A percentile compares a stretch with the other conserved stretches of the same genome.
These are phyloP conservation scores for Watsonalla binaria DNA, from an alignment of 2,888 invertebrate species.

Conservation along the genomic window DNA sequence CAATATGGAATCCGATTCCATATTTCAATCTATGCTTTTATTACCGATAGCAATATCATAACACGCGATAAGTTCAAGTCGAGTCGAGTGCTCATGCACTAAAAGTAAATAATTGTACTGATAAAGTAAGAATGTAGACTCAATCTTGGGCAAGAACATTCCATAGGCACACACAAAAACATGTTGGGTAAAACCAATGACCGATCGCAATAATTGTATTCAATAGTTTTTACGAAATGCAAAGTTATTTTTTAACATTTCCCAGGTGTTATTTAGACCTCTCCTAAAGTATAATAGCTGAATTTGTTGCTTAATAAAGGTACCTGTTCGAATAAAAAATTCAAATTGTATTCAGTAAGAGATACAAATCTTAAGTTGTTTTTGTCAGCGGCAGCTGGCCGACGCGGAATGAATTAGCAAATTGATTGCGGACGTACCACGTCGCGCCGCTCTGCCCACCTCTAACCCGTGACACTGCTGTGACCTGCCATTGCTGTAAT, in stretches of 20 bases:
- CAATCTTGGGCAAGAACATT: too few species aligned
- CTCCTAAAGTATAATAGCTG: not conserved
- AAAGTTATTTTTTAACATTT: not conserved
- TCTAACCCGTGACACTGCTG: constrained; percentile 25
- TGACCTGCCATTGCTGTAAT: too few species aligned
- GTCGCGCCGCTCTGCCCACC: constrained; percentile 22
- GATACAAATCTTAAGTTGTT: constrained; percentile 25
- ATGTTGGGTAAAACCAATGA: too few species aligned
- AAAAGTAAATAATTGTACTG: not conserved
- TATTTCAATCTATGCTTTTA: too few species aligned
- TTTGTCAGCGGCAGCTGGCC: constrained; percentile 34
- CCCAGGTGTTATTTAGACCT: not conserved
- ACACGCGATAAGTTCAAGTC: too few species aligned
- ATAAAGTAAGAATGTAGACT: not conserved
- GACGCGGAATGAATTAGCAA: constrained; percentile 38
- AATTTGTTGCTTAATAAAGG: not conserved
- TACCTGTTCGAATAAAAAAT: constrained; percentile 15
- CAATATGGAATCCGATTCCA: too few species aligned
- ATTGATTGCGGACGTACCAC: constrained; percentile 34
- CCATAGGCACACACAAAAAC: too few species aligned
- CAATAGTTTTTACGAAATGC: too few species aligned
- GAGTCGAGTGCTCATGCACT: too few species aligned
- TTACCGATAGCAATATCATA: too few species aligned
- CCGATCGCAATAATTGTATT: too few species aligned
- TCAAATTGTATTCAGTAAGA: constrained; percentile 20